A percentile compares a stretch with the other conserved stretches of the same genome.
Conservation (phyloP, 1,140 invertebrate genomes). For the Drosophila ananassae region DNA sequence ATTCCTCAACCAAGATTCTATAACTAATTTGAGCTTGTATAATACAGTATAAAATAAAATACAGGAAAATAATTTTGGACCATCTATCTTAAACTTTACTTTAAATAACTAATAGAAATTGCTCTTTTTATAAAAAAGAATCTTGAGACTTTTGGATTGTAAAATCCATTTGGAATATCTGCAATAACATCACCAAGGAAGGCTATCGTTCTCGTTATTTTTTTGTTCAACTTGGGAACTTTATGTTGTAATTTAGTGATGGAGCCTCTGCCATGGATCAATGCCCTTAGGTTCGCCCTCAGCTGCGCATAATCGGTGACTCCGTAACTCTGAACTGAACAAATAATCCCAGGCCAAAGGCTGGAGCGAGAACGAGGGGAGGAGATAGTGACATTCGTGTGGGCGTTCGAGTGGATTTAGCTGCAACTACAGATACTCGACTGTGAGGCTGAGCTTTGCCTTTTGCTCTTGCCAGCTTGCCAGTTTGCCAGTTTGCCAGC, state of each 20-base stretch:
- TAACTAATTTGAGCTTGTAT: too few species aligned
- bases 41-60: too few species aligned
- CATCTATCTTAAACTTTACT: too few species aligned
- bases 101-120: too few species aligned
- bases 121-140: too few species aligned
- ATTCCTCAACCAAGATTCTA: too few species aligned
- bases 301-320: constrained; percentile 15
- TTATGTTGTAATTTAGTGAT: constrained; percentile 3
- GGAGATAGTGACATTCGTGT: constrained; percentile 49
- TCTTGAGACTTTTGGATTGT: too few species aligned
- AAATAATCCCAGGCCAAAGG: background rate
- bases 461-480: constrained; percentile 14
- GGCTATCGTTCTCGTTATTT: background rate
- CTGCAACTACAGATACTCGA: constrained; percentile 1
- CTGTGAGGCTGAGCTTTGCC: background rate
- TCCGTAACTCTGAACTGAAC: background rate
- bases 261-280: constrained; percentile 20
- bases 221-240: background rate
- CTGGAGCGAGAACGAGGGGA: background rate
- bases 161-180: background rate
- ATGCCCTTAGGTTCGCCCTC: constrained; percentile 28
- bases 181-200: background rate
- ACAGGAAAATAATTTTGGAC: too few species aligned
- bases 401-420: constrained; percentile 49
- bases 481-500: constrained; percentile 19